These are phyloP conservation scores for Alfaro cultratus DNA, from an alignment of 2,797 vertebrate genomes.

Conservation along the genomic window DNA sequence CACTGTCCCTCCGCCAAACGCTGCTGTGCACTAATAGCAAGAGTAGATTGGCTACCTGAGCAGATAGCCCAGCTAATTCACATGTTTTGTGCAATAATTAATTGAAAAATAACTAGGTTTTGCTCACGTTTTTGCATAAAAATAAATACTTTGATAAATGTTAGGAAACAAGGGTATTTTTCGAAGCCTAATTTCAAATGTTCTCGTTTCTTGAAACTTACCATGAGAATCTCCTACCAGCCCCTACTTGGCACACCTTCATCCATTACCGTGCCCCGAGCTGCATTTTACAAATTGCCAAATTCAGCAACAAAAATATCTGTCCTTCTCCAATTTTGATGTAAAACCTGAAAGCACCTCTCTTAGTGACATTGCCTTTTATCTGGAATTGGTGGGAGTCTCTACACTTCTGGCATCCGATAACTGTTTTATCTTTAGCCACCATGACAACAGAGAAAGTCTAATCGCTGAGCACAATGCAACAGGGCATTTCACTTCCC, in stretches of 20 bases:
- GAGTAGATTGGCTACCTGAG: not conserved
- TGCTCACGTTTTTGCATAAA: not conserved
- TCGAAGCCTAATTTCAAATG: not conserved
- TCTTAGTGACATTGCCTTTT: slow-evolving; percentile 22
- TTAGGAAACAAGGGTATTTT: not conserved
- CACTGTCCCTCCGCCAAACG: not conserved
- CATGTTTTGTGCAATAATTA: not conserved
- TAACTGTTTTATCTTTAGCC: slow-evolving; percentile 65
- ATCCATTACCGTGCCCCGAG: slow-evolving; percentile 9
- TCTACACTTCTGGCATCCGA: slow-evolving; percentile 44
- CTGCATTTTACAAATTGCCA: slow-evolving; percentile 17
- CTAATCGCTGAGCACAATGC: slow-evolving; percentile 64
- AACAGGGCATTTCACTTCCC: slow-evolving; percentile 43
- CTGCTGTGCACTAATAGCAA: not conserved
- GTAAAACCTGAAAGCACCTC: slow-evolving; percentile 35
- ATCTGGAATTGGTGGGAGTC: slow-evolving; percentile 59
- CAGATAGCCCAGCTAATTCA: not conserved
- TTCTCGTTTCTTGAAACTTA: not conserved
- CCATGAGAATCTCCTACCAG: not conserved
- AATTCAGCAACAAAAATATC: slow-evolving; percentile 29
- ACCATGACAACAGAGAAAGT: slow-evolving; percentile 56
- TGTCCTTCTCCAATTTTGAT: slow-evolving; percentile 17
- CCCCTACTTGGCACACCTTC: not conserved
- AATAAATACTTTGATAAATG: not conserved
- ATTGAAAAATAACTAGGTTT: not conserved